Percentiles rank a stretch among this genome's conserved stretches.
phyloP scores from a whole-genome alignment of 2,888 invertebrate species.

The Clitarchus hookeri region DNA sequence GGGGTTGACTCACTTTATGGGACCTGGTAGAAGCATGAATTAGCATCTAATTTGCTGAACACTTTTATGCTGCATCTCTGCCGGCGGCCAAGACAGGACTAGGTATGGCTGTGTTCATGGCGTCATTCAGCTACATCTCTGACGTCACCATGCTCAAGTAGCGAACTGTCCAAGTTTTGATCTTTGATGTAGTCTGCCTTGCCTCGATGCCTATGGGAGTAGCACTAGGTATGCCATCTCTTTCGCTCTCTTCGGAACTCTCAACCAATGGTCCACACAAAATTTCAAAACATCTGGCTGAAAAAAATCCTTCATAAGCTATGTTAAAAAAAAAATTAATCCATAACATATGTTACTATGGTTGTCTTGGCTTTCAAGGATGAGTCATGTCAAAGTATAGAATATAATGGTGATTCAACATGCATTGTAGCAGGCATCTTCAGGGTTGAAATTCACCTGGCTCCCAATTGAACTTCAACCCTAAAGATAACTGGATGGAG shows the following conservation, averaged over 20 bases:
- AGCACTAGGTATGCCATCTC: constrained; percentile 63
- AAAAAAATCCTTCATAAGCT: no score
- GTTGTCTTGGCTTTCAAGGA: no score
- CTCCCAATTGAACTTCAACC: no score
- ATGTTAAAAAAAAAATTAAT: no score
- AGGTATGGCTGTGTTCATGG: constrained; percentile 79
- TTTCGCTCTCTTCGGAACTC: background rate
- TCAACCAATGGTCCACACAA: no score
- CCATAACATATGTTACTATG: no score
- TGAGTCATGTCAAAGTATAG: no score
- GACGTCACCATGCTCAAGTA: constrained; percentile 72
- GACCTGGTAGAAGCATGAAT: background rate
- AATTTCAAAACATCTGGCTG: background rate
- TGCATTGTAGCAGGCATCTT: no score
- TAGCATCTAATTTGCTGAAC: background rate
- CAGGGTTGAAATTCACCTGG: no score
- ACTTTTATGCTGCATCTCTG: constrained; percentile 72
- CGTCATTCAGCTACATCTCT: constrained; percentile 78
- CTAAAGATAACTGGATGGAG: no score
- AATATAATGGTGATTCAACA: no score
- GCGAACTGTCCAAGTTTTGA: constrained; percentile 78
- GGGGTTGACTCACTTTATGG: background rate
- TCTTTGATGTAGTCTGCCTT: constrained; percentile 81
- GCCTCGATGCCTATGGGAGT: constrained; percentile 83
- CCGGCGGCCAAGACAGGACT: constrained; percentile 79